A percentile compares a stretch with the other conserved stretches of the same genome.
Evolutionary conservation across 2,797 vertebrate species (phyloP).

Genomic region (Sarcophilus harrisii): DNA sequence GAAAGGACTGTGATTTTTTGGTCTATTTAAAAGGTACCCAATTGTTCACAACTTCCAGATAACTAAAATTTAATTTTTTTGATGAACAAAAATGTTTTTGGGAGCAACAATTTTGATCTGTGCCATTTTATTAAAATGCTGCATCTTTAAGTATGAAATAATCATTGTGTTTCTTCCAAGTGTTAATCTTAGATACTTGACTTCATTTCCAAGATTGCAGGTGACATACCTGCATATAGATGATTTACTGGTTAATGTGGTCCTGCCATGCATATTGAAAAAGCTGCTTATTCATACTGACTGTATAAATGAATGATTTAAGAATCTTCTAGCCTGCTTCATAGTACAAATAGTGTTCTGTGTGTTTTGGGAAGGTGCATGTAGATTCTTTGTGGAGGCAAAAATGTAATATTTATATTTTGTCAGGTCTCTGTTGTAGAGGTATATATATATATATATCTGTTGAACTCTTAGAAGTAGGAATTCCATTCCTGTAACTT

Average conservation of each 20-base stretch:
- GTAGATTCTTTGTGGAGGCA: conserved; percentile 30
- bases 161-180: neutral
- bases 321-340: conserved; percentile 8
- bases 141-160: neutral
- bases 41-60: neutral
- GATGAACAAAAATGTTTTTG: neutral
- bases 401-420: conserved; percentile 12
- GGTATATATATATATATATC: neutral
- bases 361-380: neutral
- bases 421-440: neutral
- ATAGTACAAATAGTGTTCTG: neutral
- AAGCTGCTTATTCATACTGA: neutral
- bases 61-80: conserved; percentile 1
- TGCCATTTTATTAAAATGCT: neutral
- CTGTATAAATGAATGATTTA: neutral
- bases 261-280: neutral
- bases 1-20: neutral
- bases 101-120: neutral
- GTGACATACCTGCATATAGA: neutral
- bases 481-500: neutral
- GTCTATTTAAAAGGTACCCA: conserved; percentile 6
- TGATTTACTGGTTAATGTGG: neutral
- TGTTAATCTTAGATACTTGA: neutral
- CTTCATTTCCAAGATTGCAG: neutral
- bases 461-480: neutral